phyloP scores from a whole-genome alignment of 2,113 vertebrate species.

The Girardinichthys multiradiatus region DNA sequence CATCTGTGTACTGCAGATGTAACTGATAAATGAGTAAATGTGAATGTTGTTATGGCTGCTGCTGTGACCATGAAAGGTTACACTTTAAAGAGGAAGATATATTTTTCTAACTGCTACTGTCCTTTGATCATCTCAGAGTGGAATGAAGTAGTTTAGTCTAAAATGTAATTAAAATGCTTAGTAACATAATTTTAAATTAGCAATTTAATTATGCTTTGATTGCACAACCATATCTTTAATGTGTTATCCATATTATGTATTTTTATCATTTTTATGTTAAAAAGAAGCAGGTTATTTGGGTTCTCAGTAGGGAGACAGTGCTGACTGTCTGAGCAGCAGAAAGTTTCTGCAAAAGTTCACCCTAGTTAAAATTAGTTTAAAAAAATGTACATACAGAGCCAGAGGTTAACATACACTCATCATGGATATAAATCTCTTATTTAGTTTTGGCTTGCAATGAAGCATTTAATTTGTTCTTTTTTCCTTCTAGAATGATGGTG shows the following conservation, averaged over 20 bases:
- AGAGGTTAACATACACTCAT: neutral
- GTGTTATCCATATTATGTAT: constrained; percentile 5
- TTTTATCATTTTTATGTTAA: constrained; percentile 31
- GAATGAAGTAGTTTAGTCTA: constrained; percentile 39
- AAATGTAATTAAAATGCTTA: constrained; percentile 55
- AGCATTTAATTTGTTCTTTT: neutral
- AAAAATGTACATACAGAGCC: neutral
- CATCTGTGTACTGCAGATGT: constrained; percentile 39
- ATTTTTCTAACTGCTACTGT: constrained; percentile 16
- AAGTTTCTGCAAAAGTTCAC: neutral
- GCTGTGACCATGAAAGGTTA: constrained; percentile 7
- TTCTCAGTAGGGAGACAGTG: constrained; percentile 27
- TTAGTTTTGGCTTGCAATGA: neutral
- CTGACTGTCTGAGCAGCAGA: neutral
- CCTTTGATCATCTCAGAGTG: constrained; percentile 25
- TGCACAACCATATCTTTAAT: constrained; percentile 38
- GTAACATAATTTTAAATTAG: constrained; percentile 42
- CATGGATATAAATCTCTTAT: neutral
- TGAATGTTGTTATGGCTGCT: constrained; percentile 4
- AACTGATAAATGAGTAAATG: constrained; percentile 2
- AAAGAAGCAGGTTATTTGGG: constrained; percentile 61
- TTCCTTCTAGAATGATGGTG: neutral
- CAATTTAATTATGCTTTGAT: constrained; percentile 58
- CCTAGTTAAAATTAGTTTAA: neutral
- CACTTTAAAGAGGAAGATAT: constrained; percentile 4